Evolutionary conservation across 2,888 invertebrate species (phyloP), one percentile per base, ranked within the genome.

Genomic region (Pediacus dermestoides): DNA sequence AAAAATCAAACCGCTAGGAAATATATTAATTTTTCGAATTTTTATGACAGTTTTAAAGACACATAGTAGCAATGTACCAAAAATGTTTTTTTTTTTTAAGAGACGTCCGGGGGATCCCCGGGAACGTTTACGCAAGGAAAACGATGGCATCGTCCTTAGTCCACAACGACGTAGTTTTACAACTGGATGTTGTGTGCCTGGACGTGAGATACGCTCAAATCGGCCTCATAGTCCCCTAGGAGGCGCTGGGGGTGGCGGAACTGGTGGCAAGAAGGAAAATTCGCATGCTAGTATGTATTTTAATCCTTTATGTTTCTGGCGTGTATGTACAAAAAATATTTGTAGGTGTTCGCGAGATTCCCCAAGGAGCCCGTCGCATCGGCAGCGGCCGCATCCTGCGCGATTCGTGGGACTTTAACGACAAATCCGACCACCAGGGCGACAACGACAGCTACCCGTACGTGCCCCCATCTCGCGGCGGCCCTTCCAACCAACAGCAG

Each of bases 161-260:
- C 91, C 90, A 34, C 90, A 90, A 68, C 77, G 90, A 7, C 78
- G 88, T 49, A 88, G 86, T 58, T 90, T 90, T 72, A 88, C 86
- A 57, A 85, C 87, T 8, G 90, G 90, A 38, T 91, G 91, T 70
- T 88, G 85, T 53, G 88, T 88, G 37, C 78, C 79, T 8, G 76
- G 75, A 16, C 72, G 72, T 37, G 42, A 39, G 14, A 31, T 50
- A 38, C 18, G 42, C 44, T 51, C 40, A 9, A 52, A 46, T 21
- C 44, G 61, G 31, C 41, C 61, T n/a, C 61, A 61, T 42, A 62
- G 61, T 34, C 63, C 63, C 2, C 42, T 61, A 4, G 39, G 63
- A 64, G 46, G 21, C 21, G n/a, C 4, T 4, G 32, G 7, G 28
- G 3, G 33, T 68, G 66, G 53, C 51, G 46, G 50, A 54, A 44